These are phyloP conservation scores for Halictus ligatus DNA, from an alignment of 2,888 invertebrate species.

Conservation along the genomic window DNA sequence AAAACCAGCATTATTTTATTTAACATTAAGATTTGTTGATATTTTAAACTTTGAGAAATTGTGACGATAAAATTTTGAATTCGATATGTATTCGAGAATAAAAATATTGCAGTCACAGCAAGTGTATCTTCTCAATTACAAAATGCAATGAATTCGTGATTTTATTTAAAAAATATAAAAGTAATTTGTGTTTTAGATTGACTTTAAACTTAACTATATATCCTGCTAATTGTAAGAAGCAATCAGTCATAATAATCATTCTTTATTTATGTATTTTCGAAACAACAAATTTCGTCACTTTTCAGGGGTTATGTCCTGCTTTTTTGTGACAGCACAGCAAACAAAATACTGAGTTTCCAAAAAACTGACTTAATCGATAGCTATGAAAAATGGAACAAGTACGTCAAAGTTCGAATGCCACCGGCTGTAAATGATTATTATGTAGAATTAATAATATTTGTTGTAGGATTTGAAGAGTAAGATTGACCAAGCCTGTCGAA, in stretches of 20 bases:
- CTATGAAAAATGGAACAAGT: slow-evolving; percentile 48
- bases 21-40: background rate
- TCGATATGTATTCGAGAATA: background rate
- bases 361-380: background rate
- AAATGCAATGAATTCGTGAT: slow-evolving; percentile 1
- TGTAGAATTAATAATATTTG: background rate
- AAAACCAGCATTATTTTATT: background rate
- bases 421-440: background rate
- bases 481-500: slow-evolving; percentile 92
- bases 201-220: background rate
- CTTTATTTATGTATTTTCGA: background rate
- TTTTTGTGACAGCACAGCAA: background rate
- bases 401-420: slow-evolving; percentile 15
- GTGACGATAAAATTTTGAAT: background rate
- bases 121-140: background rate
- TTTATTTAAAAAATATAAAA: slow-evolving; percentile 10
- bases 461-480: slow-evolving; percentile 87
- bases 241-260: background rate
- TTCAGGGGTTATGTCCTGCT: slow-evolving; percentile 37
- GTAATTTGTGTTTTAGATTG: background rate
- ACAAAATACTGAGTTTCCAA: background rate
- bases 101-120: background rate
- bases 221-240: background rate
- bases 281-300: background rate
- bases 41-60: background rate